These are phyloP conservation scores for Sabellastarte sp. DNA, from an alignment of 2,888 invertebrate species.

Conservation along the genomic window DNA sequence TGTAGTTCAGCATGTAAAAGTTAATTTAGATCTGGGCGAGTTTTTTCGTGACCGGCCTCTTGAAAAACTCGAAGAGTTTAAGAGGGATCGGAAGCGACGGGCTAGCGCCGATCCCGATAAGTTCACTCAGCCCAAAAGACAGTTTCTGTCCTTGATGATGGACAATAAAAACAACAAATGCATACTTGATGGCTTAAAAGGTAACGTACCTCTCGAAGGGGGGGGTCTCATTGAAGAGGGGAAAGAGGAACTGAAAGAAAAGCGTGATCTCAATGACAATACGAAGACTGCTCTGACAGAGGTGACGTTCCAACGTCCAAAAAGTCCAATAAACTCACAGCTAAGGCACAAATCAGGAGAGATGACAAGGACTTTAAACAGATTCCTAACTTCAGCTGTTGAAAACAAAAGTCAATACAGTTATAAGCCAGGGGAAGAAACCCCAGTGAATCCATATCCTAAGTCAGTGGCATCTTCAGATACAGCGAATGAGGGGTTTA, in stretches of 20 bases:
- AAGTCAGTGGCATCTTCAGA: no score
- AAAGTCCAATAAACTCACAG: no score
- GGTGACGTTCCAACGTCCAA: not conserved
- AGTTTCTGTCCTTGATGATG: slow-evolving; percentile 53
- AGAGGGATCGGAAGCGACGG: slow-evolving; percentile 24
- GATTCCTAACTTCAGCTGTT: no score
- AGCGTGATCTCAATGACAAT: not conserved
- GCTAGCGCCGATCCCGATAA: slow-evolving; percentile 30
- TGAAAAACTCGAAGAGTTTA: slow-evolving; percentile 4
- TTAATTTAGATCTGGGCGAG: not conserved
- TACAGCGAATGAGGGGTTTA: no score
- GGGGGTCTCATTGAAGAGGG: not conserved
- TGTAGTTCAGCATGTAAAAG: not conserved
- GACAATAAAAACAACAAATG: no score
- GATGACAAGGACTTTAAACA: not conserved
- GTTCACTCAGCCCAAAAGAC: slow-evolving; percentile 23
- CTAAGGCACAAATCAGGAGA: no score
- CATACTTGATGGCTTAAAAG: no score
- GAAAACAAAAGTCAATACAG: no score
- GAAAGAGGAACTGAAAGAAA: no score
- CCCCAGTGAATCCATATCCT: no score
- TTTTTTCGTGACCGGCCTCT: no score
- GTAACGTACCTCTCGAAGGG: slow-evolving; percentile 57
- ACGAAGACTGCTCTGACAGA: not conserved
- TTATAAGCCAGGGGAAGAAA: not conserved